Evolutionary conservation across 2,113 vertebrate species (phyloP).

Genomic region (Hymenochirus boettgeri): DNA sequence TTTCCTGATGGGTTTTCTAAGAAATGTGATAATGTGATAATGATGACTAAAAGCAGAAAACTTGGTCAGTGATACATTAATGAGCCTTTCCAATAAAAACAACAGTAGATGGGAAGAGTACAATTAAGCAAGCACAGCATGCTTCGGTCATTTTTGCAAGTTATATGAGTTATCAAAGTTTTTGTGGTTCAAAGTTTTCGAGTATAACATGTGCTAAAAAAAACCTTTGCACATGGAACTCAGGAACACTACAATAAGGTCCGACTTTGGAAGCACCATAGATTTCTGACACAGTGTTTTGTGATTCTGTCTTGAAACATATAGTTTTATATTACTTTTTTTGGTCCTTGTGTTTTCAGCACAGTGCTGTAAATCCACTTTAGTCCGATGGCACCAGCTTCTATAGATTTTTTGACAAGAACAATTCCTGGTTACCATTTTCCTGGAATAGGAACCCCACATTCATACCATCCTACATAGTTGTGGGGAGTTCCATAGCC

Average conservation of each 20-base stretch:
- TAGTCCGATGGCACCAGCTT: conserved; percentile 25
- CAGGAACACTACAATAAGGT: conserved; percentile 21
- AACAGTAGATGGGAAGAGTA: conserved; percentile 46
- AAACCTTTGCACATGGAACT: conserved; percentile 23
- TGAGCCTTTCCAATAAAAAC: conserved; percentile 30
- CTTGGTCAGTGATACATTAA: not conserved
- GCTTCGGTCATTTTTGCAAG: conserved; percentile 51
- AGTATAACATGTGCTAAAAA: conserved; percentile 17
- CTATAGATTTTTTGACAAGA: not conserved
- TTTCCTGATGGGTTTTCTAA: not conserved
- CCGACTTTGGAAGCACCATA: conserved; percentile 46
- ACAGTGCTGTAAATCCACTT: conserved; percentile 44
- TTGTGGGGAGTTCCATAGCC: conserved; percentile 82
- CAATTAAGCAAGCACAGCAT: conserved; percentile 57
- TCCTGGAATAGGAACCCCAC: conserved; percentile 91
- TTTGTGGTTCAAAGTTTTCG: conserved; percentile 44
- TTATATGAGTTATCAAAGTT: conserved; percentile 45
- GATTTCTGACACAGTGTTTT: conserved; percentile 43
- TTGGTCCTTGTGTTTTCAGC: conserved; percentile 21
- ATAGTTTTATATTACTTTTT: conserved; percentile 22
- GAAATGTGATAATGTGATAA: not conserved
- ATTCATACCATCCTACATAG: conserved; percentile 97
- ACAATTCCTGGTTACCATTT: conserved; percentile 77
- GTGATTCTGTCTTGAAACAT: conserved; percentile 16
- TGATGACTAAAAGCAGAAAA: not conserved